Base-by-base conservation (phyloP, 2,113 vertebrate genomes). In the Engraulis encrasicolus region DNA sequence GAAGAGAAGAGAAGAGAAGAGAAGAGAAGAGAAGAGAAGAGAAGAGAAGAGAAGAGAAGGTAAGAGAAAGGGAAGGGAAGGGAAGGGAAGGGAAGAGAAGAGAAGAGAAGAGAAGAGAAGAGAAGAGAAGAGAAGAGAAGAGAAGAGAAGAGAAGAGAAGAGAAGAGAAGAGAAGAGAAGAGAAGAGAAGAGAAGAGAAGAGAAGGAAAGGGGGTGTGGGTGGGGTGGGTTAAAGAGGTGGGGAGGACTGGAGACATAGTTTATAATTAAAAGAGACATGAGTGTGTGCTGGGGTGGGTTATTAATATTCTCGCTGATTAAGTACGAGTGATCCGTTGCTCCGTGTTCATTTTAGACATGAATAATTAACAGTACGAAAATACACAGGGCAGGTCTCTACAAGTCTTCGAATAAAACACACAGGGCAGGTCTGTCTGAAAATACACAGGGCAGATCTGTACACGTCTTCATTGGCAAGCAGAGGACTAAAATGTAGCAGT, bases 231-330 rank as follows among this genome's bases (percentile, higher is more conserved):
- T n/a, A n/a, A n/a, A n/a, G n/a, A n/a, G n/a, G n/a, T n/a, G n/a
- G n/a, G n/a, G n/a, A n/a, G n/a, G n/a, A n/a, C n/a, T n/a, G 11
- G 58, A 66, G 23, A 27, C 12, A 66, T 66, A 27, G 31, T 66
- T 66, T 66, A 66, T 66, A 66, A 66, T 66, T 66, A 66, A 66
- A 23, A 23, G 23, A 66, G 58, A 66, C 58, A 27, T 66, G 58
- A 31, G 58, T 9, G 58, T 27, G 58, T 66, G 58, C 58, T 66
- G 58, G n/a, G 58, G n/a, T 66, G 58, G 5, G 58, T 66, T 66
- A 66, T 66, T 66, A 66, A 66, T 66, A 66, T 66, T 66, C 58
- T 27, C 58, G 27, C 58, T 31, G 58, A 66, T 66, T 66, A 66
- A 66, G 58, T n/a, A 11, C 3, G 58, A 66, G 58, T 66, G 58